A percentile compares a stretch with the other conserved stretches of the same genome.
Evolutionary conservation across 2,113 vertebrate genomes (phyloP).

Genomic region (Irena cyanogastra): DNA sequence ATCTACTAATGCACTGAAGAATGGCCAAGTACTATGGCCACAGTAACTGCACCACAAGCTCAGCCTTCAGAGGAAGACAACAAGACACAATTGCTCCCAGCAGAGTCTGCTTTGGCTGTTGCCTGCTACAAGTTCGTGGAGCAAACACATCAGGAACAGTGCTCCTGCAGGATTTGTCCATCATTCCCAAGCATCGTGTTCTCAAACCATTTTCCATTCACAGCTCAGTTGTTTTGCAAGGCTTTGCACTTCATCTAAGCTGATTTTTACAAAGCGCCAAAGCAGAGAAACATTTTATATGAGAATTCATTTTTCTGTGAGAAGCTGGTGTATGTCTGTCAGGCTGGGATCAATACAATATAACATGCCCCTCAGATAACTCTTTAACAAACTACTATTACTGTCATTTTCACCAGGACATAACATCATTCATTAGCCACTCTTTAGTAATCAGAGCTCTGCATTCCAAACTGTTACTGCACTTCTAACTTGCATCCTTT

Average conservation of each 20-base stretch:
- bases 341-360: not conserved
- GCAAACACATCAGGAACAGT: not conserved
- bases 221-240: not conserved
- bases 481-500: not conserved
- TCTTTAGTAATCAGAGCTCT: not conserved
- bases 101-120: not conserved
- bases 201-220: not conserved
- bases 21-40: not conserved
- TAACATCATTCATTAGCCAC: not conserved
- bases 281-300: not conserved
- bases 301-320: not conserved
- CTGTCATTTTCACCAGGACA: not conserved
- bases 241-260: not conserved
- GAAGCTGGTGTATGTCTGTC: not conserved
- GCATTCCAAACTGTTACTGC: not conserved
- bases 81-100: not conserved
- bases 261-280: not conserved
- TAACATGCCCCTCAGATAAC: not conserved
- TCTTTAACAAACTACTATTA: not conserved
- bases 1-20: not conserved
- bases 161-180: not conserved
- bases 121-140: not conserved
- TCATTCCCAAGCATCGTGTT: not conserved
- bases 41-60: not conserved
- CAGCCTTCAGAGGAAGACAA: not conserved